Base-by-base conservation (phyloP, 2,797 vertebrate genomes). In the Uromys caudimaculatus region DNA sequence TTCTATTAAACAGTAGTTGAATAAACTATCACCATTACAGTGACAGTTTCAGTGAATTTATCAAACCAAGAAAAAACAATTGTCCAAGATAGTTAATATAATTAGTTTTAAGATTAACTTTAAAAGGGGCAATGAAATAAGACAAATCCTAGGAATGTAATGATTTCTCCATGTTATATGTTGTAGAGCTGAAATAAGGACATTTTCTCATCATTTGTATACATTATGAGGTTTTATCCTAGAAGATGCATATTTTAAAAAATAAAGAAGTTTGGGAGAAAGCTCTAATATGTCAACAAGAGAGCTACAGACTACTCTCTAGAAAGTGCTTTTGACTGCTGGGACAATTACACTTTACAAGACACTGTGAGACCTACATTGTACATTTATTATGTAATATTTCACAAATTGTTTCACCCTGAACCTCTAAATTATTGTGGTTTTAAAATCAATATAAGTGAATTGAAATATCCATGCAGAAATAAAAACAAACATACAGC, bases 1-100 rank as follows among this genome's bases (percentile, higher is more conserved):
- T 95, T 79, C 50, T 90, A 85, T 89, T 97, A 86, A 96, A 90
- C 71, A 19, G 29, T 85, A 41, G 38, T 89, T 83, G 92, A 94
- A 86, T 73, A 75, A 92, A 54, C 73, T 62, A 86, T 69, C 27
- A n/a, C 35, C 32, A 78, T 50, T 82, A 90, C 35, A 86, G 96
- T 84, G n/a, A 32, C 52, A 69, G 27, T 52, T 14, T 93, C 23
- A 79, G 44, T 88, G 89, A 95, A 85, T 56, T 52, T 19, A 87
- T 2, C 24, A 84, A 71, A 81, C 32, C 64, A 91, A 95, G 44
- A 95, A 95, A 91, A 92, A 35, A 92, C 16, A 92, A 85, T 94
- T 91, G 29, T 94, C 38, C 12, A 88, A 84, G 21, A 52, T 2
- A 93, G 62, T 58, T 89, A 93, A 88, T 75, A 91, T 69, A 93